Evolutionary conservation across 2,113 vertebrate species (phyloP).

Genomic region (Pseudorhombus dupliciocellatus): DNA sequence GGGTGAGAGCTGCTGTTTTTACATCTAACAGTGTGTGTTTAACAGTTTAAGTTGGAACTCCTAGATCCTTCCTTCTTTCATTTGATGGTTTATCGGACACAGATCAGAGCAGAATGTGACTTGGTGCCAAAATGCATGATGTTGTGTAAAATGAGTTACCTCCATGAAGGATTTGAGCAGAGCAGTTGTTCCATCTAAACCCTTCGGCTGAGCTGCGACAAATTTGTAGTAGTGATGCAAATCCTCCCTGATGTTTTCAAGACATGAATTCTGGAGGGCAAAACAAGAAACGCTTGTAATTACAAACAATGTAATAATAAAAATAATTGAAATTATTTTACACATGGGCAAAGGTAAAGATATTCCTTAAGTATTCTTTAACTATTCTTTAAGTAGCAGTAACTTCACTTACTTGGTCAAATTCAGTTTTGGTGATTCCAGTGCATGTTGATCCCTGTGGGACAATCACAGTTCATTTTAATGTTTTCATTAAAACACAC

Average conservation of each 20-base stretch:
- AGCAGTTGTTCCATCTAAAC: constrained; percentile 25
- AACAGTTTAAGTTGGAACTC: neutral
- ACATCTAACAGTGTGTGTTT: neutral
- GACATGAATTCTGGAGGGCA: constrained; percentile 64
- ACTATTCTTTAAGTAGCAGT: neutral
- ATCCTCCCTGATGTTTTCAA: constrained; percentile 70
- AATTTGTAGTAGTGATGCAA: constrained; percentile 66
- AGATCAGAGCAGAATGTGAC: no score
- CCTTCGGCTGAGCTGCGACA: constrained; percentile 45
- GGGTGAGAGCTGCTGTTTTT: neutral
- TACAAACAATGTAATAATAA: neutral
- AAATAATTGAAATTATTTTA: no score
- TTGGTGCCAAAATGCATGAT: neutral
- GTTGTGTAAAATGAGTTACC: constrained; percentile 47
- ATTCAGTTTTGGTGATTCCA: constrained; percentile 29
- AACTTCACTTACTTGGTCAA: constrained; percentile 74
- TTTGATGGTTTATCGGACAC: neutral
- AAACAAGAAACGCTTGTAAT: neutral
- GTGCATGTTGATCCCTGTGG: constrained; percentile 78
- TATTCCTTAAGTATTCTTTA: neutral
- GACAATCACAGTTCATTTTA: neutral
- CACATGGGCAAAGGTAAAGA: neutral
- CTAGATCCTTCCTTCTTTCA: neutral
- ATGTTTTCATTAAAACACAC: neutral
- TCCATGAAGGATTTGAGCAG: constrained; percentile 70